phyloP scores from a whole-genome alignment of 2,888 invertebrate genomes.

The Odontothrips loti region DNA sequence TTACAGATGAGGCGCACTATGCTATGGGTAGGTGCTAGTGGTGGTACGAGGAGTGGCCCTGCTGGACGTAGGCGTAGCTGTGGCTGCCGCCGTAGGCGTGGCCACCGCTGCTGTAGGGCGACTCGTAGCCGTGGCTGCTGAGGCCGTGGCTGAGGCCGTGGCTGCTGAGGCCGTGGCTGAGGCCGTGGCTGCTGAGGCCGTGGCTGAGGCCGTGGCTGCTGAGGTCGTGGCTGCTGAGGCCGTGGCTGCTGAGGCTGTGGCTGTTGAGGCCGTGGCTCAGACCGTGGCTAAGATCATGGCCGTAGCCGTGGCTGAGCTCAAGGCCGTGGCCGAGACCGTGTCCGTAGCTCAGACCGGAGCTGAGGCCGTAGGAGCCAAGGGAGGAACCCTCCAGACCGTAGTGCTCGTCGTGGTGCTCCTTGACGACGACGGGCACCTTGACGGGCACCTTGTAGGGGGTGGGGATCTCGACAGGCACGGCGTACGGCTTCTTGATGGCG shows the following conservation, averaged over 20 bases:
- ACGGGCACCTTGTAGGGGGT: slow-evolving; percentile 16
- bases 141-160: not conserved
- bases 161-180: slow-evolving; percentile 2
- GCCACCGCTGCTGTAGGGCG: not conserved
- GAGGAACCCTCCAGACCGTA: not conserved
- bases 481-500: slow-evolving; percentile 16
- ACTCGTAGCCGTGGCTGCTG: not conserved
- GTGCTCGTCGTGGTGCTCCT: slow-evolving; percentile 21
- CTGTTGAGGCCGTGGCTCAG: too few relatives aligned
- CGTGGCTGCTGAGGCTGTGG: too few relatives aligned
- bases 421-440: slow-evolving; percentile 13
- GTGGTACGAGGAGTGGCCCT: not conserved
- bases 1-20: not conserved
- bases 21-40: not conserved
- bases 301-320: slow-evolving; percentile 4
- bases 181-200: not conserved
- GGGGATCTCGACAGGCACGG: slow-evolving; percentile 1
- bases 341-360: not conserved
- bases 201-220: not conserved
- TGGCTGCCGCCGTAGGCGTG: slow-evolving; percentile 15
- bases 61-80: slow-evolving; percentile 21
- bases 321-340: slow-evolving; percentile 3
- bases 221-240: too few relatives aligned
- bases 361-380: not conserved
- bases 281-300: too few relatives aligned